Conservation (phyloP, 2,888 invertebrate species). For the Pseudococcus viburni region DNA sequence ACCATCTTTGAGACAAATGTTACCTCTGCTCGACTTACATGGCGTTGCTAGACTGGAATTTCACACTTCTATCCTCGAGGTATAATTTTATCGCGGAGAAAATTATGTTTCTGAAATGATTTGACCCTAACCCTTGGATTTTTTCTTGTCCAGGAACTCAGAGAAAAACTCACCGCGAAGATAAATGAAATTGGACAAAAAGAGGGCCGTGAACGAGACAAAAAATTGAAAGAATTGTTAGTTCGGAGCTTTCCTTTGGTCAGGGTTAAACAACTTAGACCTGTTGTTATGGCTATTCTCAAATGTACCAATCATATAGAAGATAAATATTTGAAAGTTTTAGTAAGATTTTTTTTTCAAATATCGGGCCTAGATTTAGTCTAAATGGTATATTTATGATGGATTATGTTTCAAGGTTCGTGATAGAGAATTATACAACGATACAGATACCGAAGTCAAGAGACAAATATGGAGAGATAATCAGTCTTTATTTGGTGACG, state of each 20-base stretch:
- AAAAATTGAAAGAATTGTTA: constrained; percentile 89
- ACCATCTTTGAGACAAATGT: constrained; percentile 93
- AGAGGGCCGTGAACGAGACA: constrained; percentile 82
- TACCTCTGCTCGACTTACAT: constrained; percentile 94
- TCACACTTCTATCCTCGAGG: constrained; percentile 93
- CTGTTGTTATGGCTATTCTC: constrained; percentile 94
- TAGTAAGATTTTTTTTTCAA: constrained; percentile 73
- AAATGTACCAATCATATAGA: constrained; percentile 94
- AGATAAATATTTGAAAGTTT: constrained; percentile 84
- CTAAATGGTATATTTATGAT: not conserved
- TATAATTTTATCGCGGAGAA: constrained; percentile 70
- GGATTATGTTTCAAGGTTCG: constrained; percentile 71
- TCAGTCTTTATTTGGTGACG: constrained; percentile 95
- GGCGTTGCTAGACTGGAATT: constrained; percentile 94
- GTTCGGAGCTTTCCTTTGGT: constrained; percentile 95
- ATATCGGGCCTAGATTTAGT: not conserved
- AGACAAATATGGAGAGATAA: constrained; percentile 99
- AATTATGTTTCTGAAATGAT: not conserved
- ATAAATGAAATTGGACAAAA: constrained; percentile 87
- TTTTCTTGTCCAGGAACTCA: constrained; percentile 73
- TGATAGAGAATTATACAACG: constrained; percentile 91
- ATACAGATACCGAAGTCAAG: constrained; percentile 96
- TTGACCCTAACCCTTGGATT: too few species aligned
- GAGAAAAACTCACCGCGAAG: constrained; percentile 82
- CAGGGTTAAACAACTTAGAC: constrained; percentile 89